A percentile compares a stretch with the other conserved stretches of the same genome.
Evolutionary conservation across 2,113 vertebrate genomes (phyloP).

Genomic region (Rhizomys pruinosus): DNA sequence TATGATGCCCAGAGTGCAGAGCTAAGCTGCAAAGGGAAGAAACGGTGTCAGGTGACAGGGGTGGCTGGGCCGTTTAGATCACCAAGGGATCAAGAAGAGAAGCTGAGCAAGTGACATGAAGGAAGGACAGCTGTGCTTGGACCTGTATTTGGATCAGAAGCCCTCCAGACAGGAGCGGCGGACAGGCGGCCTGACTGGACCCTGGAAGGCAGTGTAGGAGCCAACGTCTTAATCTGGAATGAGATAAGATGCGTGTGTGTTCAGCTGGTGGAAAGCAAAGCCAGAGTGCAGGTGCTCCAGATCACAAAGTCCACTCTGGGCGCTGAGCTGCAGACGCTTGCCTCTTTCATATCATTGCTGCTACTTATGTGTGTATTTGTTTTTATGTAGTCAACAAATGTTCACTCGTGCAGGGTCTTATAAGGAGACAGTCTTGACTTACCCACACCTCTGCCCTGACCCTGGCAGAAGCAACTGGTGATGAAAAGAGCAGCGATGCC

Average conservation of each 20-base stretch:
- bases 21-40: neutral
- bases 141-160: neutral
- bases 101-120: neutral
- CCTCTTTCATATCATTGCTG: neutral
- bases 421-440: neutral
- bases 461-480: neutral
- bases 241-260: accelerated
- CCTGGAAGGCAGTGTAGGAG: neutral
- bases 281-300: neutral
- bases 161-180: neutral
- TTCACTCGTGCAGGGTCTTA: neutral
- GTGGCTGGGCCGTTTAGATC: accelerated
- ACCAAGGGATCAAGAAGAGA: neutral
- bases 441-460: accelerated
- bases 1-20: neutral
- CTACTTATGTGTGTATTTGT: neutral
- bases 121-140: neutral
- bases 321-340: neutral
- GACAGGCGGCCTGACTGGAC: neutral
- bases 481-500: neutral
- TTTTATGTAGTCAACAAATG: neutral
- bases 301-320: neutral
- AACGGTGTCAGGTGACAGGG: neutral
- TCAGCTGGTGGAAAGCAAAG: neutral
- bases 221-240: neutral